Evolutionary conservation across 2,113 vertebrate species (phyloP), one percentile per base, ranked within the genome.

Genomic region (Alouatta palliata): DNA sequence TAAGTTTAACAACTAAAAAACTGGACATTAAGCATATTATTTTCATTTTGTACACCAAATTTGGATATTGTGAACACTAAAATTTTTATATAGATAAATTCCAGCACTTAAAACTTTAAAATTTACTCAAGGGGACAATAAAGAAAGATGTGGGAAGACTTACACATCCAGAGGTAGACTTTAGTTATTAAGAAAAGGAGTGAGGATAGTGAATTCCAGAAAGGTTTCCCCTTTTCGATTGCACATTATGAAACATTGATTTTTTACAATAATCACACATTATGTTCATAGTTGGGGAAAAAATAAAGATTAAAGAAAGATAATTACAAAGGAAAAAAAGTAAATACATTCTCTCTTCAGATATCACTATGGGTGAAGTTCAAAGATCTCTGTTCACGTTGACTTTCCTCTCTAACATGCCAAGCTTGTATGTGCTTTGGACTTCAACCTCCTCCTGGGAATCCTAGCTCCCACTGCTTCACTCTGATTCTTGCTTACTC

Each of bases 281-380:
- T 87, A 66, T 35, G 25, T 14, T 91, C 40, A 73, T 47, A 80
- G 61, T 37, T 27, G 16, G 43, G 77, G 12, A 8, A 21, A 85
- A 95, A 87, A 71, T 66, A 49, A 77, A 76, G 66, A 66, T 47
- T 70, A 84, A 93, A 73, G n/a, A 37, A 52, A 88, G 61, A 86
- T 20, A 66, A 73, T 58, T 47, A 76, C 40, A 79, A 88, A 84
- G 43, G 14, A 68, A 61, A 88, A 64, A 87, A 87, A 58, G 61
- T 37, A 71, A 66, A 49, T 47, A 56, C 1, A 64, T 30, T 61
- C 35, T 45, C 35, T 88, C 13, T 49, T 89, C 66, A 84, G 30
- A 64, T 49, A 40, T 49, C 58, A 66, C 35, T 37, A 82, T 14
- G 16, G 23, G n/a, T 80, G 21, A 92, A 95, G 87, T 30, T 49